Evolutionary conservation across 2,888 invertebrate genomes (phyloP).

Genomic region (Notocelia uddmanniana): DNA sequence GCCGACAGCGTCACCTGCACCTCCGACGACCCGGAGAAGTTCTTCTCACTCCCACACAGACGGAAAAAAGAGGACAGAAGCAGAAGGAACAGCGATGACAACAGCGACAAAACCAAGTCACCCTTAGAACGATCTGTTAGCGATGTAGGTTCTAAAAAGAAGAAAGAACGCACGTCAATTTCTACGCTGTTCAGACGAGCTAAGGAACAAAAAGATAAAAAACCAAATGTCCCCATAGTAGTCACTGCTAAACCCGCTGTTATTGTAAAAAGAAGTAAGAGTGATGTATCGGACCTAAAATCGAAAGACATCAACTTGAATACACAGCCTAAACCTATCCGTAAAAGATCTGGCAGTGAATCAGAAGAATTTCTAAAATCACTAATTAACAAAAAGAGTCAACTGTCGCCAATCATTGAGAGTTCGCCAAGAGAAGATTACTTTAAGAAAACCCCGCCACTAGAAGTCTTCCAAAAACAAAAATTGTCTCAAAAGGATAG

Average conservation of each 20-base stretch:
- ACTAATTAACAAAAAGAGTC: conserved; percentile 87
- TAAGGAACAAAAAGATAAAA: conserved; percentile 75
- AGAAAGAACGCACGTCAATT: conserved; percentile 87
- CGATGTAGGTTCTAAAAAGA: conserved; percentile 81
- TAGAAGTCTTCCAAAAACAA: conserved; percentile 74
- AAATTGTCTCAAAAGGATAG: conserved; percentile 67
- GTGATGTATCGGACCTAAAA: conserved; percentile 88
- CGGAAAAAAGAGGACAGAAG: conserved; percentile 81
- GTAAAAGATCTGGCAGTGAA: conserved; percentile 87
- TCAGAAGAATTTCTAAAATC: conserved; percentile 86
- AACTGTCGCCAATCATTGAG: conserved; percentile 93
- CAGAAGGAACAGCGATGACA: conserved; percentile 86
- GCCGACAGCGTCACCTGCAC: conserved; percentile 90
- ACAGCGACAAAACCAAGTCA: conserved; percentile 63
- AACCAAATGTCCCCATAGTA: conserved; percentile 81
- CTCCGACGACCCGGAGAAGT: conserved; percentile 87
- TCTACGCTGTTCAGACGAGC: conserved; percentile 88
- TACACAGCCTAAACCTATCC: conserved; percentile 75
- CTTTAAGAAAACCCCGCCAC: conserved; percentile 82
- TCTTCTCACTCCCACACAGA: conserved; percentile 89
- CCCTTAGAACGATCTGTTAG: conserved; percentile 85
- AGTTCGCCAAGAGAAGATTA: conserved; percentile 90
- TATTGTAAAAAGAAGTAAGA: conserved; percentile 86
- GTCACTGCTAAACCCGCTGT: conserved; percentile 74
- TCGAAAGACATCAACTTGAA: conserved; percentile 75